phyloP scores from a whole-genome alignment of 2,113 vertebrate species.

The Piliocolobus tephrosceles region DNA sequence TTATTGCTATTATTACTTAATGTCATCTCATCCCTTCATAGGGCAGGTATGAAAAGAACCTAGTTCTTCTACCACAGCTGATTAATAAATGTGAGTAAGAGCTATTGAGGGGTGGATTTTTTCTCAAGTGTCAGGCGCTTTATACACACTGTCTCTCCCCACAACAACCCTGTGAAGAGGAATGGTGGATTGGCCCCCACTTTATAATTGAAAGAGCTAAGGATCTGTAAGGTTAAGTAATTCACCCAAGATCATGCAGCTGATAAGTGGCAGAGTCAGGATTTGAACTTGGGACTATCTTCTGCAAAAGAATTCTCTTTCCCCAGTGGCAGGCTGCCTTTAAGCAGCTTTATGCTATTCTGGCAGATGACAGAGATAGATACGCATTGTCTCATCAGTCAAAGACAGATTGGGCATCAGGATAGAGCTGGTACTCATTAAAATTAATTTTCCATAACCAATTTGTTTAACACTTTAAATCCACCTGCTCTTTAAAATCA shows the following conservation, averaged over 20 bases:
- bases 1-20: not conserved
- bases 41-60: not conserved
- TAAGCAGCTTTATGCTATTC: not conserved
- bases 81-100: not conserved
- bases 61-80: not conserved
- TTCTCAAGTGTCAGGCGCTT: not conserved
- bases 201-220: not conserved
- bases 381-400: not conserved
- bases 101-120: not conserved
- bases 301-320: not conserved
- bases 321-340: not conserved
- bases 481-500: constrained; percentile 62
- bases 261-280: not conserved
- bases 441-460: constrained; percentile 19
- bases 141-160: not conserved
- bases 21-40: not conserved
- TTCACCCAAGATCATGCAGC: not conserved
- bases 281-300: not conserved
- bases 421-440: not conserved
- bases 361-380: not conserved
- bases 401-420: not conserved
- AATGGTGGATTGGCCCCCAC: not conserved
- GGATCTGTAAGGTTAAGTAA: not conserved
- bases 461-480: constrained; percentile 62
- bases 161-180: not conserved